A percentile compares a stretch with the other conserved stretches of the same genome.
Conservation (phyloP, 1,140 invertebrate species). For the Argopecten irradians region DNA sequence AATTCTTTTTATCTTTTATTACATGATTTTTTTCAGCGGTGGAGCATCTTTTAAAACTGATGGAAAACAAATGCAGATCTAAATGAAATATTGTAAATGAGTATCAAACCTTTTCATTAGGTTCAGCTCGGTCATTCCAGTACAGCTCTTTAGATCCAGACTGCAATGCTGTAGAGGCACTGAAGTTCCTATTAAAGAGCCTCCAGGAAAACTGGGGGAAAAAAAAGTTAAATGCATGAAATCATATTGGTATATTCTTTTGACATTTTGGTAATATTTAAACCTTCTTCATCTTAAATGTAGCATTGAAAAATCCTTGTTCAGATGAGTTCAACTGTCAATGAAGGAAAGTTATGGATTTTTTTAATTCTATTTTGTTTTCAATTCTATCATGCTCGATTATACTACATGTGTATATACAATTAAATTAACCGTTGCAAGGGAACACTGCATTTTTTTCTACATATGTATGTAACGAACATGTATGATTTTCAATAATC, state of each 20-base stretch:
- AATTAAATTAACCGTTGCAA: too few relatives aligned
- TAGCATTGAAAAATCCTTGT: not conserved
- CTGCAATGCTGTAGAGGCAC: slow-evolving; percentile 44
- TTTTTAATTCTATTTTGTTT: too few relatives aligned
- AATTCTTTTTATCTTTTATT: too few relatives aligned
- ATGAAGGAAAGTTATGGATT: not conserved
- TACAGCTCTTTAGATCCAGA: slow-evolving; percentile 56
- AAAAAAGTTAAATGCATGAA: not conserved
- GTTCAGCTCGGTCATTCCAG: slow-evolving; percentile 67
- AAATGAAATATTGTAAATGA: too few relatives aligned
- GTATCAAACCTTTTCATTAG: slow-evolving; percentile 61
- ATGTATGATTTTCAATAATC: too few relatives aligned
- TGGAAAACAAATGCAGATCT: too few relatives aligned
- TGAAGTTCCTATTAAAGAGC: slow-evolving; percentile 7
- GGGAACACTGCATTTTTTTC: too few relatives aligned
- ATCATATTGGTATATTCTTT: not conserved
- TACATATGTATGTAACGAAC: too few relatives aligned
- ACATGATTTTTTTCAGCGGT: too few relatives aligned
- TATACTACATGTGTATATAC: too few relatives aligned
- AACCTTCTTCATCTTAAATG: not conserved
- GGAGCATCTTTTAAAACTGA: too few relatives aligned
- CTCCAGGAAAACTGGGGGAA: slow-evolving; percentile 30
- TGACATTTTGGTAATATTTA: not conserved
- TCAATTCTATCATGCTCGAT: too few relatives aligned
- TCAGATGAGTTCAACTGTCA: not conserved